A percentile compares a stretch with the other conserved stretches of the same genome.
phyloP scores from a whole-genome alignment of 1,140 invertebrate genomes.

The Drosophila lacteicornis region DNA sequence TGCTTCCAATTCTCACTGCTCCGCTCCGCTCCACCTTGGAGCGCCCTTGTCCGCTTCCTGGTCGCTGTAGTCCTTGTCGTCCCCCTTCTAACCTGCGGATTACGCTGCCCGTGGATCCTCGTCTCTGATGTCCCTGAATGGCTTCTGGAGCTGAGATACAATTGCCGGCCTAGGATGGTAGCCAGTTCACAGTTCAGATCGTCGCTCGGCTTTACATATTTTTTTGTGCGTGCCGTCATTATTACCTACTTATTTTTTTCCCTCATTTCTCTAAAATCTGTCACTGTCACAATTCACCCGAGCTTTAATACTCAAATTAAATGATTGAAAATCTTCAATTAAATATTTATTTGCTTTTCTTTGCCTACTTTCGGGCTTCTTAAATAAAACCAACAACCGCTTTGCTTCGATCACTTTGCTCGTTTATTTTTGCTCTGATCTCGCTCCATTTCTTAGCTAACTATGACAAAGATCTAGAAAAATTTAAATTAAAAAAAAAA shows the following conservation, averaged over 20 bases:
- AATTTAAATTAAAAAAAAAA: background rate
- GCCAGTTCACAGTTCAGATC: conserved; percentile 59
- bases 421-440: conserved; percentile 26
- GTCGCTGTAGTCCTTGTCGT: background rate
- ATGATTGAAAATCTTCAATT: too few relatives aligned
- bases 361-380: conserved; percentile 52
- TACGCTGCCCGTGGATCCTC: background rate
- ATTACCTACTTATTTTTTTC: conserved; percentile 40
- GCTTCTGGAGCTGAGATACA: background rate
- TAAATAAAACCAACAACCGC: background rate
- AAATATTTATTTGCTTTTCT: too few relatives aligned
- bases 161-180: conserved; percentile 45
- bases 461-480: conserved; percentile 3
- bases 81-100: background rate
- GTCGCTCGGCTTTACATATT: conserved; percentile 69
- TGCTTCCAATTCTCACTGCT: conserved; percentile 61
- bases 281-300: background rate
- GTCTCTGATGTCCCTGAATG: background rate
- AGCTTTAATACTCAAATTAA: background rate
- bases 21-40: conserved; percentile 8
- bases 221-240: conserved; percentile 61
- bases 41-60: background rate
- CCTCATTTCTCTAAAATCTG: conserved; percentile 31
- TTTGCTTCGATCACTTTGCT: background rate
- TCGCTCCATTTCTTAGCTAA: conserved; percentile 7